Evolutionary conservation across 1,140 invertebrate genomes (phyloP).

Genomic region (Drosophila ananassae): DNA sequence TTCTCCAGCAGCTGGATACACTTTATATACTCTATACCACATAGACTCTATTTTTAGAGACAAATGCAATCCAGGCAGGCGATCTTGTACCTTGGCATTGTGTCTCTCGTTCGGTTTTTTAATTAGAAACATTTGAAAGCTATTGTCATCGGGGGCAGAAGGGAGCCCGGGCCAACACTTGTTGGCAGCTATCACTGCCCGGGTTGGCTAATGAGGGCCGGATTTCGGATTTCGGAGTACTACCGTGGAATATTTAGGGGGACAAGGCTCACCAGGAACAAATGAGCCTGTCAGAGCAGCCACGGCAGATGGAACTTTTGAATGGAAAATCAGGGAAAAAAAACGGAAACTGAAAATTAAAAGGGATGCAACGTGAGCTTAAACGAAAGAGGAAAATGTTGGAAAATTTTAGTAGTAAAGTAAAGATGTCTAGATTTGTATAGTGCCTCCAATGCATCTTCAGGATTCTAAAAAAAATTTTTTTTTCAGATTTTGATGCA

Average conservation of each 20-base stretch:
- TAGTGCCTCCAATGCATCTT: too few relatives aligned
- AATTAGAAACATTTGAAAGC: constrained; percentile 81
- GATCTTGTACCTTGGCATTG: constrained; percentile 38
- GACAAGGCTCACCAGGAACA: constrained; percentile 68
- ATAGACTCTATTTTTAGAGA: constrained; percentile 9
- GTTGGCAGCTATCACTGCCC: constrained; percentile 71
- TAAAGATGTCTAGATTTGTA: too few relatives aligned
- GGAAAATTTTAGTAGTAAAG: too few relatives aligned
- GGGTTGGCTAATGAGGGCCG: constrained; percentile 56
- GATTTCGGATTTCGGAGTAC: constrained; percentile 5
- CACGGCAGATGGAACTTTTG: constrained; percentile 24
- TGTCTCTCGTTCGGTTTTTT: constrained; percentile 50
- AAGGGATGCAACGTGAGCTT: not conserved
- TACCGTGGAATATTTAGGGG: constrained; percentile 3
- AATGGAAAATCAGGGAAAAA: not conserved
- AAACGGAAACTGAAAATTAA: not conserved
- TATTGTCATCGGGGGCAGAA: constrained; percentile 55
- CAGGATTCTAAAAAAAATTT: too few relatives aligned
- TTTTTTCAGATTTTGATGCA: too few relatives aligned
- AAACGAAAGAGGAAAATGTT: too few relatives aligned
- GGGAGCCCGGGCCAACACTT: constrained; percentile 54
- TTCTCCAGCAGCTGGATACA: constrained; percentile 52
- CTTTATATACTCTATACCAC: not conserved
- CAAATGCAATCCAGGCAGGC: constrained; percentile 37
- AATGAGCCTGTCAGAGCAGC: constrained; percentile 66